Conservation (phyloP, 2,113 vertebrate species). For the Trogon surrucura region DNA sequence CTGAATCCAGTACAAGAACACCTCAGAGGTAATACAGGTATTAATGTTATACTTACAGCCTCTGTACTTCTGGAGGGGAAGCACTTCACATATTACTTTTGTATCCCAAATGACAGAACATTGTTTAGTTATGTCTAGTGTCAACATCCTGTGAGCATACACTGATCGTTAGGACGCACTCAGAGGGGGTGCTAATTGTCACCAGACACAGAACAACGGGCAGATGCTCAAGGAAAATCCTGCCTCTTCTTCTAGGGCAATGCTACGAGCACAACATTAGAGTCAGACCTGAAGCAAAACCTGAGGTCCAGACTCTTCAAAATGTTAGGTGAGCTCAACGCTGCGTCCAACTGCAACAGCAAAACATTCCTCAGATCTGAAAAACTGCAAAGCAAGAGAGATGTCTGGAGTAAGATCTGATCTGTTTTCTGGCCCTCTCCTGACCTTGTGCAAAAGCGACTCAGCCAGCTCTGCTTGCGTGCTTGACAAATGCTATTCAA, state of each 20-base stretch:
- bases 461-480: neutral
- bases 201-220: neutral
- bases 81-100: neutral
- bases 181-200: neutral
- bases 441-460: neutral
- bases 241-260: neutral
- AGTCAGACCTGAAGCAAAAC: neutral
- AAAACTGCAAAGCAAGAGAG: neutral
- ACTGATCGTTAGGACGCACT: rapidly evolving
- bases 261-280: neutral
- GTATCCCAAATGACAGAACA: neutral
- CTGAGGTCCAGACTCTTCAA: neutral
- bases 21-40: neutral
- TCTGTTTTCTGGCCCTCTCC: neutral
- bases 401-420: neutral
- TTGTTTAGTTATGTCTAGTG: neutral
- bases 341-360: neutral
- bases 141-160: neutral
- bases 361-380: neutral
- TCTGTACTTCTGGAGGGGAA: neutral
- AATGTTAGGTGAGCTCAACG: neutral
- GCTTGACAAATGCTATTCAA: neutral
- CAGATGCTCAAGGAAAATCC: neutral
- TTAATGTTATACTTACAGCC: neutral
- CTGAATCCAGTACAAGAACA: neutral